Percentiles rank a stretch among this genome's conserved stretches.
phyloP scores from a whole-genome alignment of 2,888 invertebrate genomes.

The Ophion obscuratus region DNA sequence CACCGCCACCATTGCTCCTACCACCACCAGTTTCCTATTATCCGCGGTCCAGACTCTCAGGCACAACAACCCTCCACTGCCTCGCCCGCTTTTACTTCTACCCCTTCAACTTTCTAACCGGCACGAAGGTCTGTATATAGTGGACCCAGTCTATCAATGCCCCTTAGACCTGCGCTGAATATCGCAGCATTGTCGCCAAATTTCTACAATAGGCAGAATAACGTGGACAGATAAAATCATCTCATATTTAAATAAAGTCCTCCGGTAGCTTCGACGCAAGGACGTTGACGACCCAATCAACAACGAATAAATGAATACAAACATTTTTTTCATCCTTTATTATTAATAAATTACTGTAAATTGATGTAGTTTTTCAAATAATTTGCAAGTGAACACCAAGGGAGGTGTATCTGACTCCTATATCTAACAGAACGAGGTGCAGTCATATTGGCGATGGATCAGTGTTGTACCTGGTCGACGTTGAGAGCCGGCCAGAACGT shows the following conservation, averaged over 20 bases:
- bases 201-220: constrained; percentile 3
- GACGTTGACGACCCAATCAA: no score
- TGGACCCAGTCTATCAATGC: constrained; percentile 71
- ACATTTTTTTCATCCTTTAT: no score
- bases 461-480: no score
- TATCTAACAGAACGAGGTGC: no score
- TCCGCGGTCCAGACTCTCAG: constrained; percentile 81
- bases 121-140: constrained; percentile 52
- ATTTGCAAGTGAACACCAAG: no score
- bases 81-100: constrained; percentile 68
- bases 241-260: neutral
- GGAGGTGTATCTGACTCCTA: no score
- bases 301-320: no score
- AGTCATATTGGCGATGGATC: no score
- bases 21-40: constrained; percentile 77
- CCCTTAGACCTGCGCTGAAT: constrained; percentile 42
- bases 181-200: neutral
- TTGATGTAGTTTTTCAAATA: no score
- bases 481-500: no score
- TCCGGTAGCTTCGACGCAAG: neutral
- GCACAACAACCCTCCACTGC: constrained; percentile 70
- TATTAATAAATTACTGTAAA: no score
- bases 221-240: neutral
- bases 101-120: constrained; percentile 70
- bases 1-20: neutral